Evolutionary conservation across 2,888 invertebrate species (phyloP), one percentile per base, ranked within the genome.

Genomic region (Cepaea hortensis): DNA sequence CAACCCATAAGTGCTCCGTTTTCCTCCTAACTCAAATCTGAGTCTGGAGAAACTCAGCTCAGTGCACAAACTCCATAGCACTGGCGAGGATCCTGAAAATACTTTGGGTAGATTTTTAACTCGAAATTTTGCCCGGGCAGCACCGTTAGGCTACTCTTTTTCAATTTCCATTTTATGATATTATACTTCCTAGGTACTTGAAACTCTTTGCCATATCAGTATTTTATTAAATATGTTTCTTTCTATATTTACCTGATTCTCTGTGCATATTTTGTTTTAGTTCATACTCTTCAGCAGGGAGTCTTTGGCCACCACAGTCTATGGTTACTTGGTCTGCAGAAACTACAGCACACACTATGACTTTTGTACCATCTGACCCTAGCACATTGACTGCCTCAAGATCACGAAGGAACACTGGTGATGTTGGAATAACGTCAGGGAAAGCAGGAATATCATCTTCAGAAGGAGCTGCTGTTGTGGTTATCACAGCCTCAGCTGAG

Each of bases 291-390:
- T 87, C 73, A 48, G 65, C 23, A 3, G 6, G 23, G 62, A 89
- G 73, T 55, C 89, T 85, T 13, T 46, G 23, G 13, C 75, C 75
- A 48, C 86, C 87, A 62, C 89, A 89, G 9, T 85, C 72, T 55
- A 84, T 75, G 55, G 85, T 85, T 20, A 89, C 62, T 46, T 73
- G 70, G 46, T 81, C 77, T n/a, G 89, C 85, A 4, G 84, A 77
- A 7, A 84, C 77, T 11, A 79, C 87, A n/a, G 76, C 75, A 84
- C 87, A 88, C 20, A 80, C 46, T 35, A 89, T 70, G 15, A 48
- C 81, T 23, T 82, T 88, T 61, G 79, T 82, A 3, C 75, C 85
- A 4, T 48, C 65, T n/a, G 61, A 23, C 20, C 35, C 80, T 5
- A 87, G 76, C 73, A 70, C 76, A 73, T 85, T 62, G 11, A 23